Evolutionary conservation across 2,113 vertebrate genomes (phyloP), one percentile per base, ranked within the genome.

Genomic region (Stictonetta naevosa): DNA sequence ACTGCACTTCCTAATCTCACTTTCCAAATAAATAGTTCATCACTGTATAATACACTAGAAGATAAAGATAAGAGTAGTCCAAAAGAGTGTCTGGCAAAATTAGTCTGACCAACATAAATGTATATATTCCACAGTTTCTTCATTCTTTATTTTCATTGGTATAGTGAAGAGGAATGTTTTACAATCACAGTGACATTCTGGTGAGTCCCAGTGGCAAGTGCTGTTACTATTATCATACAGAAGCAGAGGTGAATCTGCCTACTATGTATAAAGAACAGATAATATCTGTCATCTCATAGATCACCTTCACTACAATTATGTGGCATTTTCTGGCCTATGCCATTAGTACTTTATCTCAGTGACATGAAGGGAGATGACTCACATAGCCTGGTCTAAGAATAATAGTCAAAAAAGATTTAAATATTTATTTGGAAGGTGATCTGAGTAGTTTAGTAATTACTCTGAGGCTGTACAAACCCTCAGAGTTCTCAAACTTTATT

Each of bases 141-240:
- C 29, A 77, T 2, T 4, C 3, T 21, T 21, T 14, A 4, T 12
- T 87, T 63, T 72, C 15, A 34, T 56, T 14, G 14, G 3, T 20
- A 22, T 10, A 17, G 18, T 44, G 46, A 63, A 48, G 33, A n/a
- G 53, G 20, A 64, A 52, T 31, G 20, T 3, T 16, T 75, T 64
- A n/a, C 5, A 10, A 55, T 3, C 19, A 59, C 46, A 53, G 15
- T 15, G 29, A n/a, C 75, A 8, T 22, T 67, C 31, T 48, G 28
- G 4, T 2, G 18, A 63, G 34, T 52, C 3, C 6, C 34, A 63
- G 42, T 15, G 4, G 0, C 13, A 13, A 72, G 8, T 36, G 42
- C 1, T 2, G n/a, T n/a, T 3, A 9, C 15, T 46, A 26, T 4
- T 62, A 28, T 5, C 34, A 8, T 34, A 53, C 1, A 59, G 48